Evolutionary conservation across 2,113 vertebrate species (phyloP).

Genomic region (Gobiocypris rarus): DNA sequence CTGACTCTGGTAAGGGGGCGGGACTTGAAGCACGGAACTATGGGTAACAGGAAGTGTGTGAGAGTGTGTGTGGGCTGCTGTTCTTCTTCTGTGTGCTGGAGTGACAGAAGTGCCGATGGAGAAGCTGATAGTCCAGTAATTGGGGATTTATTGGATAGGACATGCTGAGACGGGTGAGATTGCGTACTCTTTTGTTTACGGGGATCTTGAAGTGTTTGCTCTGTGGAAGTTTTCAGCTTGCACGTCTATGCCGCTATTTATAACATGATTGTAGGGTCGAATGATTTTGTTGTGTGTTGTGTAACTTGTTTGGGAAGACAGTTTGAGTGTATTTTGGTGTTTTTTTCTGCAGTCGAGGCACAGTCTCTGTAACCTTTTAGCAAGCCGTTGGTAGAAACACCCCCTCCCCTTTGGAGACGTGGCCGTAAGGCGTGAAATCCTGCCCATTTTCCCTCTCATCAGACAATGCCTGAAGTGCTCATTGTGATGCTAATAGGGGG

Average conservation of each 20-base stretch:
- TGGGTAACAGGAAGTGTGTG: slow-evolving; percentile 51
- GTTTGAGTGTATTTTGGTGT: slow-evolving; percentile 23
- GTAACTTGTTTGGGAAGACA: background rate
- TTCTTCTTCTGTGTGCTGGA: too few species aligned
- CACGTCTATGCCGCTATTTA: background rate
- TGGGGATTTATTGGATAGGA: slow-evolving; percentile 53
- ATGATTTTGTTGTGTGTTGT: background rate
- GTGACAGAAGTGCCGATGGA: slow-evolving; percentile 45
- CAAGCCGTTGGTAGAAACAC: slow-evolving; percentile 22
- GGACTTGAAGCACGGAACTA: background rate
- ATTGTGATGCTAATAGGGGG: slow-evolving; percentile 67
- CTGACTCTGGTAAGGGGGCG: slow-evolving; percentile 87
- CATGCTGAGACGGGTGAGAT: slow-evolving; percentile 65
- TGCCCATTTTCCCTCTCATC: slow-evolving; percentile 44
- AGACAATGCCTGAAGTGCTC: slow-evolving; percentile 59
- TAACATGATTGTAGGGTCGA: too few species aligned
- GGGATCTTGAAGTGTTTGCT: background rate
- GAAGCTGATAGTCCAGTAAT: slow-evolving; percentile 57
- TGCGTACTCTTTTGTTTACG: slow-evolving; percentile 60
- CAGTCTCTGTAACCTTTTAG: slow-evolving; percentile 21
- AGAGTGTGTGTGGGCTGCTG: slow-evolving; percentile 39
- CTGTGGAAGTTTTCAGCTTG: background rate
- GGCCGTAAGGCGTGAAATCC: slow-evolving; percentile 56
- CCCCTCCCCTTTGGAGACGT: background rate
- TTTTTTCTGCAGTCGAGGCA: too few species aligned